Conservation (phyloP, 1,140 invertebrate species). For the Cherax destructor region DNA sequence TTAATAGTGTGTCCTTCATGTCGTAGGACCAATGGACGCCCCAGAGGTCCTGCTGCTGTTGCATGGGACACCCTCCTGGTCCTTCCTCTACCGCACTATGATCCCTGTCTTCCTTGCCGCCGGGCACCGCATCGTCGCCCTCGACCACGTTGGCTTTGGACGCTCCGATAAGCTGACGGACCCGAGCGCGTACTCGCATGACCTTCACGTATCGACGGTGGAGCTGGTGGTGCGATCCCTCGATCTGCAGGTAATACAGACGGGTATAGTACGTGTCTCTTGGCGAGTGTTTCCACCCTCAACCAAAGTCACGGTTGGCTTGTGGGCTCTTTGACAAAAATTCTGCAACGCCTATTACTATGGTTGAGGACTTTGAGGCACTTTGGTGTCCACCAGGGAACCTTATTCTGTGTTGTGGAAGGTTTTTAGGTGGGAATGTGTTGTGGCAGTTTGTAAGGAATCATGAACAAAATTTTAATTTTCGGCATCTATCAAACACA, state of each 20-base stretch:
- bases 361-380: too few species aligned
- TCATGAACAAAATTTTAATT: too few species aligned
- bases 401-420: too few species aligned
- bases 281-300: too few species aligned
- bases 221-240: conserved; percentile 13
- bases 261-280: too few species aligned
- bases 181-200: conserved; percentile 26
- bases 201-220: conserved; percentile 38
- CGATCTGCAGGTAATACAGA: conserved; percentile 29
- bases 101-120: conserved; percentile 41
- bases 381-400: too few species aligned
- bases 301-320: too few species aligned
- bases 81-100: conserved; percentile 47
- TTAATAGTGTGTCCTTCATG: too few species aligned
- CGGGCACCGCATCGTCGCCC: conserved; percentile 40
- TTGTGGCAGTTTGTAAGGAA: too few species aligned
- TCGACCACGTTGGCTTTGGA: conserved; percentile 55
- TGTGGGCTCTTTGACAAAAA: too few species aligned
- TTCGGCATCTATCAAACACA: not conserved
- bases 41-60: conserved; percentile 39
- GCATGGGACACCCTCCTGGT: conserved; percentile 52
- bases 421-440: too few species aligned
- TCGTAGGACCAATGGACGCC: conserved; percentile 32
- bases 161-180: conserved; percentile 55
- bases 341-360: too few species aligned